Base-by-base conservation (phyloP, 2,113 vertebrate genomes). In the Tringa solitaria region DNA sequence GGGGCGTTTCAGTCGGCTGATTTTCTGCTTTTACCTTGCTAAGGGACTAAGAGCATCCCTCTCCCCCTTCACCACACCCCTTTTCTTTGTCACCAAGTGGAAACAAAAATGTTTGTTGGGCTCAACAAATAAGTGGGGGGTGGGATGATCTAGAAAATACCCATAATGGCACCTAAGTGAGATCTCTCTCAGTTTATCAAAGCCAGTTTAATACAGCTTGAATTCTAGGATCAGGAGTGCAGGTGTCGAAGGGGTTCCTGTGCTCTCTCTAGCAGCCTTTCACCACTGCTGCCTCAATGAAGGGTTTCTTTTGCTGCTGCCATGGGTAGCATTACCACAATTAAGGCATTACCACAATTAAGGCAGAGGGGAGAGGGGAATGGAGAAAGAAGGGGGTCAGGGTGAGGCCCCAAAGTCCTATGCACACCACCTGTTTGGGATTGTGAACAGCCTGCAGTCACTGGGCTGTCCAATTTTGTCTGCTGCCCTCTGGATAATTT, bases 21-120 rank as follows among this genome's bases (percentile, higher is more conserved):
- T 84, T 95, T 97, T 92, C 73, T 93, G 74, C 75, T 90, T 92
- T 95, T 77, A 27, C 68, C 95, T 96, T 33, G 48, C 85, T 93
- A 59, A 63, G 57, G 87, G 89, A 70, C 67, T 88, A 35, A 77
- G 70, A 79, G 33, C 79, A 67, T 53, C 64, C 43, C 26, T 50
- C 46, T 91, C 6, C 27, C 63, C 26, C 15, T 45, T 79, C n/a
- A 46, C 51, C 65, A 32, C 35, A 33, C 9, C 11, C 77, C 8
- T 1, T 22, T 79, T 46, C 79, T 92, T 79, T 87, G 43, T 68
- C 67, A 69, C 45, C 41, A 57, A 37, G n/a, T 13, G 46, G 63
- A 84, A 92, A 75, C 28, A 73, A 73, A 86, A 93, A 54, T 32
- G n/a, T 84, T 35, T 57, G 4, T 63, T 84, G 57, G 65, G 26